Percentiles rank a stretch among this genome's conserved stretches.
phyloP scores from a whole-genome alignment of 2,797 vertebrate genomes.

The Triplophysa bombifrons region DNA sequence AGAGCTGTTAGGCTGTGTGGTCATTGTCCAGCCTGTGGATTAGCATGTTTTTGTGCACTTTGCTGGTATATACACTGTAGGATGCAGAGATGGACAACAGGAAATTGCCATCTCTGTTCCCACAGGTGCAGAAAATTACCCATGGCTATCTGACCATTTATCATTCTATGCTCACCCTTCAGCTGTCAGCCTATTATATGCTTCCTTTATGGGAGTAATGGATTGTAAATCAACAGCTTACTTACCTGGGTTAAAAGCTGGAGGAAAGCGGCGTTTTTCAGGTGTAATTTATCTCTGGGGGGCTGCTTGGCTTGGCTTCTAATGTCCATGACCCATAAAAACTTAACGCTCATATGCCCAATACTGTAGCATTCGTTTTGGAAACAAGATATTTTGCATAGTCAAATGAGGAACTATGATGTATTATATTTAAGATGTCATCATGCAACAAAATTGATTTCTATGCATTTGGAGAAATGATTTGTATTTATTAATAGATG shows the following conservation, averaged over 20 bases:
- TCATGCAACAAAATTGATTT: neutral
- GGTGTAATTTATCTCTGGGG: slow-evolving; percentile 34
- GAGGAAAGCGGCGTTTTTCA: slow-evolving; percentile 19
- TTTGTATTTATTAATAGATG: neutral
- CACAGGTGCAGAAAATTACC: slow-evolving; percentile 30
- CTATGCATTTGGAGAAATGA: no score
- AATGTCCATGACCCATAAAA: neutral
- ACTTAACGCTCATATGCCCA: neutral
- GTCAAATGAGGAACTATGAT: neutral
- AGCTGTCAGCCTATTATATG: slow-evolving; percentile 36
- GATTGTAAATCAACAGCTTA: slow-evolving; percentile 42
- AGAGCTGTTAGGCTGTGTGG: neutral
- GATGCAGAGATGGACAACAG: neutral
- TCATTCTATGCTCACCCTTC: slow-evolving; percentile 29
- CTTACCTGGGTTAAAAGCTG: slow-evolving; percentile 35
- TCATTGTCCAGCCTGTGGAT: neutral
- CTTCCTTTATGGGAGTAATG: slow-evolving; percentile 40
- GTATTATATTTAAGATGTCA: neutral
- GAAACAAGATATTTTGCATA: neutral
- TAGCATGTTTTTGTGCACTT: neutral
- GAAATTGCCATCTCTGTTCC: slow-evolving; percentile 44
- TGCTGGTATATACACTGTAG: neutral
- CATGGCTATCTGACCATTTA: slow-evolving; percentile 31
- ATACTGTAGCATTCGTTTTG: neutral
- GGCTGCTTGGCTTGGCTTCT: neutral